Percentiles rank a stretch among this genome's conserved stretches.
These are phyloP conservation scores for Chaenogobius annularis DNA, from an alignment of 2,113 vertebrate genomes.

Conservation along the genomic window DNA sequence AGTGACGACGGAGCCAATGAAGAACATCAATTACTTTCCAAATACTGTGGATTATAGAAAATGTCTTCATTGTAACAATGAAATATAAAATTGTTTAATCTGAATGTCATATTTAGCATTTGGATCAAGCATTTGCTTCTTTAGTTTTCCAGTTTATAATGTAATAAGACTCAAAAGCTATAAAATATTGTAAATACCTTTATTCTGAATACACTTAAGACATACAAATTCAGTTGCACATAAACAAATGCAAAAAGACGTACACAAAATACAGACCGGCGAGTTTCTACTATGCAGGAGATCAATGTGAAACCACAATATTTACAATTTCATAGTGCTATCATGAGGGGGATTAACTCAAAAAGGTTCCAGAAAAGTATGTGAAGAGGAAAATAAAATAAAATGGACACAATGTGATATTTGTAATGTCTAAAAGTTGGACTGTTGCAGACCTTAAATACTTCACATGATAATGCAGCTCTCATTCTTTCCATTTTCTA, in stretches of 20 bases:
- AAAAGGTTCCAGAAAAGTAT: neutral
- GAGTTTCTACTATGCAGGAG: conserved; percentile 42
- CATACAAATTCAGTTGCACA: conserved; percentile 56
- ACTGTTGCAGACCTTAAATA: conserved; percentile 43
- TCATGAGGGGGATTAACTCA: neutral
- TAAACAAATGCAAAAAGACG: conserved; percentile 26
- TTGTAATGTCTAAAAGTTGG: conserved; percentile 35
- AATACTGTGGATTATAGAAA: neutral
- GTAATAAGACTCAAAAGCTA: neutral
- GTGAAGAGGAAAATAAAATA: conserved; percentile 29
- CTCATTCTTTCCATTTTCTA: conserved; percentile 25
- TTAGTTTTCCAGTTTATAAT: neutral
- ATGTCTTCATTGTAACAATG: neutral
- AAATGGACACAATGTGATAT: conserved; percentile 19
- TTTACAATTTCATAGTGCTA: conserved; percentile 57
- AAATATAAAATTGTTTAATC: neutral
- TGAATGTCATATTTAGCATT: neutral
- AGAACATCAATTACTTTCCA: conserved; percentile 14
- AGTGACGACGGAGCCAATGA: conserved; percentile 44
- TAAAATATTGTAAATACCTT: conserved; percentile 66
- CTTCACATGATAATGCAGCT: conserved; percentile 34
- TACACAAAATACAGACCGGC: conserved; percentile 37
- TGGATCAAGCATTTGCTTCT: too few relatives aligned
- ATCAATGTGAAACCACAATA: conserved; percentile 53
- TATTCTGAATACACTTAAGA: conserved; percentile 70